These are phyloP conservation scores for Orgyia antiqua DNA, from an alignment of 2,888 invertebrate genomes.

Conservation along the genomic window DNA sequence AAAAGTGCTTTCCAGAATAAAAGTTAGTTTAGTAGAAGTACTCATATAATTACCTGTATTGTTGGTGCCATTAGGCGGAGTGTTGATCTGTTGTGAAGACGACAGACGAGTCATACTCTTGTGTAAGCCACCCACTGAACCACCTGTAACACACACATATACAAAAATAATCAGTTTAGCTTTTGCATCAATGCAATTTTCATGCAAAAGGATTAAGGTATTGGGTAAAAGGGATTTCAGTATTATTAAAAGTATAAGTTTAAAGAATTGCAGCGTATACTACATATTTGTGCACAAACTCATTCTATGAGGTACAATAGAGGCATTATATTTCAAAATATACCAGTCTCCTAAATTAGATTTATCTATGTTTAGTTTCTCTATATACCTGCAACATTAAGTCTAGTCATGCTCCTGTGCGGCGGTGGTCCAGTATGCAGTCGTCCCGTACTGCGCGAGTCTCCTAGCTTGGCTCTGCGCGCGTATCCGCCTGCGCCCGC, in stretches of 20 bases:
- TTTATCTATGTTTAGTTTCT: too few species aligned
- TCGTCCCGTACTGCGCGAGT: constrained; percentile 86
- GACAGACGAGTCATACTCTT: constrained; percentile 90
- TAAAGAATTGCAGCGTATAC: too few species aligned
- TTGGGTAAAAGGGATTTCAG: too few species aligned
- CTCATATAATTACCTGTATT: constrained; percentile 50
- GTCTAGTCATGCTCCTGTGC: constrained; percentile 87
- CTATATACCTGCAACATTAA: constrained; percentile 85
- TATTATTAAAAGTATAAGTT: too few species aligned
- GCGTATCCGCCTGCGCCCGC: constrained; percentile 62
- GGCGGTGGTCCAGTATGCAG: constrained; percentile 84
- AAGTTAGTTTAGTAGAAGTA: too few species aligned
- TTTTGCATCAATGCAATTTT: not conserved
- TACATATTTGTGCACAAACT: too few species aligned
- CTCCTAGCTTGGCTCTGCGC: constrained; percentile 82
- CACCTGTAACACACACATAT: constrained; percentile 53
- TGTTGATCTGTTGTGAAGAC: constrained; percentile 86
- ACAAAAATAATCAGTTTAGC: not conserved
- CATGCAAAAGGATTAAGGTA: too few species aligned
- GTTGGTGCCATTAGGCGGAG: constrained; percentile 63
- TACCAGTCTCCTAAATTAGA: too few species aligned
- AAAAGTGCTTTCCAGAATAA: too few species aligned
- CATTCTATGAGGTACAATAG: too few species aligned
- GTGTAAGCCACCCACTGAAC: constrained; percentile 87
- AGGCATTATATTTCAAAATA: too few species aligned